Evolutionary conservation across 2,113 vertebrate species (phyloP).

Genomic region (Seriola dumerili): DNA sequence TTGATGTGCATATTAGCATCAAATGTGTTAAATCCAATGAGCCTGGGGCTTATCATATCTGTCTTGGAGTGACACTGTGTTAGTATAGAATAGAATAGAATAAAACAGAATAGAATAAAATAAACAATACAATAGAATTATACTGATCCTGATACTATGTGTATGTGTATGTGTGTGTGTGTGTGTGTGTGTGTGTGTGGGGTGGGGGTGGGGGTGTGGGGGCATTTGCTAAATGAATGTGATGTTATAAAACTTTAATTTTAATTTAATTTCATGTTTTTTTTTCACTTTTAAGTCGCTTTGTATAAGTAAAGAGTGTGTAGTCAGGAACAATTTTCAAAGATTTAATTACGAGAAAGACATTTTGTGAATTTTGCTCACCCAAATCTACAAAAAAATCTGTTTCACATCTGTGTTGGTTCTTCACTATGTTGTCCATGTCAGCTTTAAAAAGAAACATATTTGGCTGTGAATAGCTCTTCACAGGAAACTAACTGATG

Average conservation of each 20-base stretch:
- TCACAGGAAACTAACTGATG: conserved; percentile 29
- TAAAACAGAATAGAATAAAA: not conserved
- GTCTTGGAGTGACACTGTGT: conserved; percentile 25
- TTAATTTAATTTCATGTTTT: no score
- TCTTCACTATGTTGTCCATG: not conserved
- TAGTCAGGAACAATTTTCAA: not conserved
- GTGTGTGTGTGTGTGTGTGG: no score
- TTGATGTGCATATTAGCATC: conserved; percentile 70
- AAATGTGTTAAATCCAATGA: conserved; percentile 45
- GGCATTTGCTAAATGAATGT: not conserved
- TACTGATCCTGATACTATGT: no score
- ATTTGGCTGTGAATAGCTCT: conserved; percentile 18
- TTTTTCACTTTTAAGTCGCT: no score
- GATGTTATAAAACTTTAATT: not conserved
- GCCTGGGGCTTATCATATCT: conserved; percentile 37
- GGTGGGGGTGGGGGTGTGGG: no score
- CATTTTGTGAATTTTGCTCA: not conserved
- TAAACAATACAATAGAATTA: no score
- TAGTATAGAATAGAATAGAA: conserved; percentile 17
- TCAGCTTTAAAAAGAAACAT: conserved; percentile 11
- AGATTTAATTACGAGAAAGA: not conserved
- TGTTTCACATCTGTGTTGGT: not conserved
- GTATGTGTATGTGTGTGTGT: no score
- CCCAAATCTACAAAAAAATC: not conserved
- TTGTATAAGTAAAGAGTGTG: not conserved